Conservation (phyloP, 2,113 vertebrate species). For the Chaetodon auriga region DNA sequence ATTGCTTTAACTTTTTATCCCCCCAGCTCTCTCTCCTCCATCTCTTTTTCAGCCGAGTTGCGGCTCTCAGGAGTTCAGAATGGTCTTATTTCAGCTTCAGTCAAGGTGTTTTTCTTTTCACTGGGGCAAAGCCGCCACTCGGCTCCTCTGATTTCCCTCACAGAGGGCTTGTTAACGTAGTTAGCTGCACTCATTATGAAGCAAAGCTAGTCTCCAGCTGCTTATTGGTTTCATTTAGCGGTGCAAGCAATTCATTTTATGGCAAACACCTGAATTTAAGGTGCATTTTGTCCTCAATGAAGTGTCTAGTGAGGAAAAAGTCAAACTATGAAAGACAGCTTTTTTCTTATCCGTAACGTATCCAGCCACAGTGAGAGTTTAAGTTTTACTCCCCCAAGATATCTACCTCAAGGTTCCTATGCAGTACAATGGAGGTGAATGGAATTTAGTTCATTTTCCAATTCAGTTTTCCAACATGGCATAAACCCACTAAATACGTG, state of each 20-base stretch:
- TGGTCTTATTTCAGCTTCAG: neutral
- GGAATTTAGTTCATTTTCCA: neutral
- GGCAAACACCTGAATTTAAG: neutral
- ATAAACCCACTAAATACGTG: neutral
- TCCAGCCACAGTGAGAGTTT: neutral
- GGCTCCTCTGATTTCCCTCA: conserved; percentile 15
- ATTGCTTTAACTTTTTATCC: conserved; percentile 49
- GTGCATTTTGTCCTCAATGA: neutral
- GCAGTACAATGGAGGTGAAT: too few relatives aligned
- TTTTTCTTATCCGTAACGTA: too few relatives aligned
- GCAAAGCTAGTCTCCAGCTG: neutral
- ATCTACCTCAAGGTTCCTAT: neutral
- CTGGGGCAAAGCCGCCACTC: neutral
- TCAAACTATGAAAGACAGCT: neutral
- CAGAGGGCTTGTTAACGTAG: conserved; percentile 7
- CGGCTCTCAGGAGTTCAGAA: conserved; percentile 9
- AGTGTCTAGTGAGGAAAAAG: neutral
- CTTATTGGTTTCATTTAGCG: conserved; percentile 7
- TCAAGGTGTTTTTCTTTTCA: conserved; percentile 20
- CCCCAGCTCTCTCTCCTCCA: conserved; percentile 19
- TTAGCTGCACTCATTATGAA: neutral
- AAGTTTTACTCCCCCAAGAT: neutral
- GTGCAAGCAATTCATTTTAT: neutral
- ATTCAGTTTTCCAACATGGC: neutral
- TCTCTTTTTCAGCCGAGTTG: conserved; percentile 28